Evolutionary conservation across 1,140 invertebrate genomes (phyloP).

Genomic region (Maconellicoccus hirsutus): DNA sequence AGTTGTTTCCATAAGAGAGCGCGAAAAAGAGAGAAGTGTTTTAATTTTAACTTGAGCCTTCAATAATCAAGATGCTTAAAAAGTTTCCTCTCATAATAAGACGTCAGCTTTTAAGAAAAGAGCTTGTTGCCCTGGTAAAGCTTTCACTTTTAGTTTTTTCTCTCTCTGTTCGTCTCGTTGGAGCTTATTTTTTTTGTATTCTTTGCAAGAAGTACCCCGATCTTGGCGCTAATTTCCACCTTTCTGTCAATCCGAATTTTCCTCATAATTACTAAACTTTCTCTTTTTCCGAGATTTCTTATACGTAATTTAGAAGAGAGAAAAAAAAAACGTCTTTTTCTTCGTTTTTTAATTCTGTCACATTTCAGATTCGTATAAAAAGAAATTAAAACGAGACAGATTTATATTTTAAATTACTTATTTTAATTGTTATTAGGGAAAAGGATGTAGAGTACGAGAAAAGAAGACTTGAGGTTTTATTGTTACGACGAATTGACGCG

Average conservation of each 20-base stretch:
- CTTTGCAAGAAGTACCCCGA: too few relatives aligned
- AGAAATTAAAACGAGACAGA: neutral
- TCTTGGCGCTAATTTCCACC: neutral
- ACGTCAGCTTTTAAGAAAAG: conserved; percentile 4
- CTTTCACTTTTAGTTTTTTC: conserved; percentile 1
- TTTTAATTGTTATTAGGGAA: neutral
- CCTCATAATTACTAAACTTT: conserved; percentile 9
- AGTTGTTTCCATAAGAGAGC: neutral
- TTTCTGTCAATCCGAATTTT: neutral
- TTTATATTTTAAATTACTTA: conserved; percentile 2
- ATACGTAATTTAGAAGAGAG: neutral
- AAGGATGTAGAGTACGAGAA: too few relatives aligned
- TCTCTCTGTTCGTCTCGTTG: neutral
- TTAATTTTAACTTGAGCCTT: conserved; percentile 1
- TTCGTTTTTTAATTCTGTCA: neutral
- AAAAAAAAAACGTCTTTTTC: neutral
- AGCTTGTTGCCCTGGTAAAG: neutral
- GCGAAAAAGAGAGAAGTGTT: conserved; percentile 2
- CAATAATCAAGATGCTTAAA: neutral
- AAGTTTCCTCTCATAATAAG: neutral
- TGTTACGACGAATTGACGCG: neutral
- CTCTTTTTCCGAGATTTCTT: neutral
- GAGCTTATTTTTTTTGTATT: too few relatives aligned
- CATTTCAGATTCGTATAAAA: neutral
- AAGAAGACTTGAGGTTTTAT: neutral